phyloP scores from a whole-genome alignment of 1,140 invertebrate genomes.

The Bombus confusus region DNA sequence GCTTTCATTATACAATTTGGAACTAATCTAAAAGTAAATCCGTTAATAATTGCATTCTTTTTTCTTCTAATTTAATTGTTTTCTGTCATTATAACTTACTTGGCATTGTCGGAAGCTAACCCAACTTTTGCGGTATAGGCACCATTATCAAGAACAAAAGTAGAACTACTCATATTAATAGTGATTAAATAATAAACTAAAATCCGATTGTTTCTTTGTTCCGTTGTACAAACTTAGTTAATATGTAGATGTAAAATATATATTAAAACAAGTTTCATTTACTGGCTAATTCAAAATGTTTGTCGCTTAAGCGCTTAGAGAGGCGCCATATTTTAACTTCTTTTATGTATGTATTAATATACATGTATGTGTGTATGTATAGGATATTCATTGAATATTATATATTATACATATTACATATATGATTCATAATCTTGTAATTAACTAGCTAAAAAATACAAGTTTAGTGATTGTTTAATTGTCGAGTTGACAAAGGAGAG shows the following conservation, averaged over 20 bases:
- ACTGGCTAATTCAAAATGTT: neutral
- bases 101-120: constrained; percentile 87
- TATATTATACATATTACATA: neutral
- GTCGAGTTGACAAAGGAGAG: constrained; percentile 91
- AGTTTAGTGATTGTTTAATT: constrained; percentile 80
- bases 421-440: neutral
- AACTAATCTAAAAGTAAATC: constrained; percentile 85
- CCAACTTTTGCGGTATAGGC: constrained; percentile 93
- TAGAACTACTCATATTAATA: constrained; percentile 72
- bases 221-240: neutral
- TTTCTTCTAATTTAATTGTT: constrained; percentile 5
- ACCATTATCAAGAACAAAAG: constrained; percentile 93
- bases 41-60: neutral
- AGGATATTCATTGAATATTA: too few species aligned
- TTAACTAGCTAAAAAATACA: neutral
- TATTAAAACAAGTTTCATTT: neutral
- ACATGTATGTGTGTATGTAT: neutral
- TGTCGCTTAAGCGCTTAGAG: neutral
- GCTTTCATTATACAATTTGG: constrained; percentile 99
- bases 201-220: neutral
- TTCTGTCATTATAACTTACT: constrained; percentile 77
- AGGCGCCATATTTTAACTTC: neutral
- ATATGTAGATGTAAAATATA: neutral
- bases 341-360: neutral
- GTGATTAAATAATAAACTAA: neutral